Percentiles rank a stretch among this genome's conserved stretches.
Conservation (phyloP, 2,888 invertebrate genomes). For the Argyresthia goedartella region DNA sequence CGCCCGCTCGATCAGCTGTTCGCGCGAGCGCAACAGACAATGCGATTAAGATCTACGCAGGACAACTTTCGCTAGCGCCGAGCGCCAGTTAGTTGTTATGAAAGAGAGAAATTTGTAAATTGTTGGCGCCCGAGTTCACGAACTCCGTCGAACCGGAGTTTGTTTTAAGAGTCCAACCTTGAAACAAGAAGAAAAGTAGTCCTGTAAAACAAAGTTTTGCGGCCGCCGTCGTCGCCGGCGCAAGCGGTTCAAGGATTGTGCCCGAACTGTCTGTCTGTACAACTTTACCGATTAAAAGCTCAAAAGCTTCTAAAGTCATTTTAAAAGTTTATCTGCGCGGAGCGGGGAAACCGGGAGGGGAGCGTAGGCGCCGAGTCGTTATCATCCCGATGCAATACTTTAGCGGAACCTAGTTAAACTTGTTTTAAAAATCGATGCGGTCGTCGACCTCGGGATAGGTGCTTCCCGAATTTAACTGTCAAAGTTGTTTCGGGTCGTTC, state of each 20-base stretch:
- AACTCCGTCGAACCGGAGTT: conserved; percentile 72
- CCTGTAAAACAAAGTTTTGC: conserved; percentile 74
- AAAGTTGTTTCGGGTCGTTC: conserved; percentile 32
- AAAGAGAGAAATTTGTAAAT: conserved; percentile 74
- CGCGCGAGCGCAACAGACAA: conserved; percentile 68
- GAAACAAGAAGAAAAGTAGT: conserved; percentile 74
- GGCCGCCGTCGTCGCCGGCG: conserved; percentile 69
- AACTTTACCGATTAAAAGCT: conserved; percentile 74
- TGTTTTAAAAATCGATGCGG: conserved; percentile 57
- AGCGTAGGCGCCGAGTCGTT: conserved; percentile 51
- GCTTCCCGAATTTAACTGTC: conserved; percentile 51
- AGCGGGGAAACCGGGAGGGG: conserved; percentile 34
- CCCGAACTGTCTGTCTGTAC: conserved; percentile 72
- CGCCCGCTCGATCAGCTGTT: conserved; percentile 47
- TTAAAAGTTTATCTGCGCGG: conserved; percentile 72
- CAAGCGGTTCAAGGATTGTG: conserved; percentile 73
- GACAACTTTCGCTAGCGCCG: conserved; percentile 72
- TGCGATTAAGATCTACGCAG: conserved; percentile 73
- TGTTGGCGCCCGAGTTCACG: conserved; percentile 73
- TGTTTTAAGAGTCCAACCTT: conserved; percentile 74
- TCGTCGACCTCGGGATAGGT: conserved; percentile 31
- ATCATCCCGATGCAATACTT: conserved; percentile 60
- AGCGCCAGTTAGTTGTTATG: conserved; percentile 73
- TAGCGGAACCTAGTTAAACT: conserved; percentile 66
- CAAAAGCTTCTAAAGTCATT: conserved; percentile 74